Base-by-base conservation (phyloP, 2,113 vertebrate genomes). In the Dromiciops gliroides region DNA sequence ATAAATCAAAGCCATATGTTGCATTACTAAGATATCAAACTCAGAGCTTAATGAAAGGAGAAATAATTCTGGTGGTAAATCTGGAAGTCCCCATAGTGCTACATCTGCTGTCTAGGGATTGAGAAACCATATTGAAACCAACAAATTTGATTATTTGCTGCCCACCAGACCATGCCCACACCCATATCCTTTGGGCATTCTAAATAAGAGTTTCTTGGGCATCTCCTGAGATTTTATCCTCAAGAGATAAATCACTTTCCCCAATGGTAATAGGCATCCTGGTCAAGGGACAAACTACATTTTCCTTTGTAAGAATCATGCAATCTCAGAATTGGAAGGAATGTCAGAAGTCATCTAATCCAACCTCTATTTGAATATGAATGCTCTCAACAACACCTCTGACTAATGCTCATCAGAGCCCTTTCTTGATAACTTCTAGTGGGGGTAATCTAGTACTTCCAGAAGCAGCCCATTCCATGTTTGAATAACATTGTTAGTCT, bases 1-100 rank as follows among this genome's bases (percentile, higher is more conserved):
- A 95, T 97, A 98, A 97, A 98, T 97, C 96, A 97, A 97, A 98
- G 97, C 98, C 98, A 98, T 97, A 98, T 98, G 98, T 97, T 95
- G 97, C 91, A 48, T 95, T 92, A 89, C 94, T 95, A 97, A 95
- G 96, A 97, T 90, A 97, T 96, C 95, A 97, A 98, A 98, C 97
- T 95, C 97, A 96, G 97, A 98, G 97, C 96, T 96, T 98, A 98
- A 98, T 98, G 97, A 98, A 98, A 98, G 96, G 94, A 97, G 97
- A 98, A 97, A 93, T 91, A 95, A 93, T 96, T 97, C 98, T 97
- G 97, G 94, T 95, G 67, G 19, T 83, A 83, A 83, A 83, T 83
- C n/a, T 83, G n/a, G 67, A 23, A 88, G 95, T 95, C 94, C 95
- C 97, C 96, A 28, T 67, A 97, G 93, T 89, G 28, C 23, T 92